phyloP scores from a whole-genome alignment of 2,888 invertebrate species.

The Cremastobaeus sp. region DNA sequence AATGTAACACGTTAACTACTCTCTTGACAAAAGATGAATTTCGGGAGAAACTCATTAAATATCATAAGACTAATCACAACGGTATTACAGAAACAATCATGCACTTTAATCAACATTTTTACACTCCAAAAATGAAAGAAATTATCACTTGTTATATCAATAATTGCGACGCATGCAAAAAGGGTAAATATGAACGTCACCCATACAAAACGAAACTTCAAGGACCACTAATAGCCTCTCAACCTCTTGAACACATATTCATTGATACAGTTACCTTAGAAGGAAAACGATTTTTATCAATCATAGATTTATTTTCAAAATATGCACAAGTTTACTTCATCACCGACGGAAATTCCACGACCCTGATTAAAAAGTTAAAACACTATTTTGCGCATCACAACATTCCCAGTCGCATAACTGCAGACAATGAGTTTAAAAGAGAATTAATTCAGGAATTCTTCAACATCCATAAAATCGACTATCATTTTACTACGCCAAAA shows the following conservation, averaged over 20 bases:
- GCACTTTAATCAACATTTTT: slow-evolving; percentile 7
- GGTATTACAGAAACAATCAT: slow-evolving; percentile 8
- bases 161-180: slow-evolving; percentile 8
- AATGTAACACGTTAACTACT: slow-evolving; percentile 16
- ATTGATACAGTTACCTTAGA: slow-evolving; percentile 5
- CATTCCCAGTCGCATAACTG: neutral
- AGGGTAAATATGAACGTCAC: slow-evolving; percentile 14
- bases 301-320: slow-evolving; percentile 2
- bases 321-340: slow-evolving; percentile 6
- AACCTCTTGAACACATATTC: slow-evolving; percentile 4
- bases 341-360: slow-evolving; percentile 6
- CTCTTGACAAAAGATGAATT: slow-evolving; percentile 3
- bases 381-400: slow-evolving; percentile 9
- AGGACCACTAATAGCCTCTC: slow-evolving; percentile 8
- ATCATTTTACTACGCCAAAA: slow-evolving; percentile 1
- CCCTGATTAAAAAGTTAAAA: slow-evolving; percentile 9
- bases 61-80: slow-evolving; percentile 13
- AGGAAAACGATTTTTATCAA: neutral
- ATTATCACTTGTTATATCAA: slow-evolving; percentile 9
- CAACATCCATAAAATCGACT: neutral
- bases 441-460: slow-evolving; percentile 7
- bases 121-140: slow-evolving; percentile 15
- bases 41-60: slow-evolving; percentile 6
- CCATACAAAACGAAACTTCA: slow-evolving; percentile 6
- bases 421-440: neutral